Conservation (phyloP, 2,113 vertebrate species). For the Aepyceros melampus region DNA sequence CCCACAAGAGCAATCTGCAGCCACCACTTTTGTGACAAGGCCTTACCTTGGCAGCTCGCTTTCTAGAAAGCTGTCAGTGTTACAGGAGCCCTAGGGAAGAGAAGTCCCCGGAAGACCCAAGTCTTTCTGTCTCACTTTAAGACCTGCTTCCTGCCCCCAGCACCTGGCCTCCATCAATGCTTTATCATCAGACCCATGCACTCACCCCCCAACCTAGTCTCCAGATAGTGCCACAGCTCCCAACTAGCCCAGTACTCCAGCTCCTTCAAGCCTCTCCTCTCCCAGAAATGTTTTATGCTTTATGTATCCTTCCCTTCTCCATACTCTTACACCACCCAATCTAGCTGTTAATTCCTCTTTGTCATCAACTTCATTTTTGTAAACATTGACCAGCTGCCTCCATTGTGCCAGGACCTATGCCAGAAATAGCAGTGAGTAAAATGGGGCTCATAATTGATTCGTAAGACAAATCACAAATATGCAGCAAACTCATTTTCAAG, state of each 20-base stretch:
- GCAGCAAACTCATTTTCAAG: neutral
- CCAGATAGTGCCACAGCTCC: neutral
- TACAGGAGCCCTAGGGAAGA: neutral
- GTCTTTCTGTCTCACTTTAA: neutral
- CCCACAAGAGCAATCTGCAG: constrained; percentile 56
- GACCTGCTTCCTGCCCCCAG: neutral
- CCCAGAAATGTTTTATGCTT: neutral
- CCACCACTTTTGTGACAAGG: constrained; percentile 42
- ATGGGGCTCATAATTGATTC: neutral
- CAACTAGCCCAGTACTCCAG: neutral
- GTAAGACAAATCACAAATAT: neutral
- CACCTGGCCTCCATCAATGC: neutral
- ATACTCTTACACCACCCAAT: neutral
- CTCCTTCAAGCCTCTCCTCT: neutral
- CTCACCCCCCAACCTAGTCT: neutral
- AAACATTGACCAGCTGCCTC: neutral
- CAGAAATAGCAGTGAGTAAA: neutral
- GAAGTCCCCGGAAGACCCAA: neutral
- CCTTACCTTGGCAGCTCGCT: neutral
- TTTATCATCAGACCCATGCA: neutral
- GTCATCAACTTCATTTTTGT: neutral
- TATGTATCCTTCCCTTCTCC: neutral
- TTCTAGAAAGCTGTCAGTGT: constrained; percentile 23
- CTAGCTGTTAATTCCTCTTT: neutral
- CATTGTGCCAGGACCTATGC: neutral